Evolutionary conservation across 2,797 vertebrate species (phyloP).

Genomic region (Geotrypetes seraphini): DNA sequence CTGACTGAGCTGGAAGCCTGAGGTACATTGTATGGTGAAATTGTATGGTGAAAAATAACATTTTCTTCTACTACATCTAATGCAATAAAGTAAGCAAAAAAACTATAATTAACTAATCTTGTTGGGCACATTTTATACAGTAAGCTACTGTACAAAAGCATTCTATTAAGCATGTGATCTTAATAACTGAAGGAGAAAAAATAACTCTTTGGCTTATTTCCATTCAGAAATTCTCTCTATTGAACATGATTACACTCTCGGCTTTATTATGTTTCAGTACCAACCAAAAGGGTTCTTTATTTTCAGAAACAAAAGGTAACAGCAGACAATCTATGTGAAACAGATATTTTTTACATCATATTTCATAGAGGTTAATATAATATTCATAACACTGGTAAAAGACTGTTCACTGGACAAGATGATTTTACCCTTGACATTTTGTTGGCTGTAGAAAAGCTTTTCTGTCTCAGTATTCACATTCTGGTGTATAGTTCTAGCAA

Average conservation of each 20-base stretch:
- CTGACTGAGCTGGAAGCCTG: no score
- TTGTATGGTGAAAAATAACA: no score
- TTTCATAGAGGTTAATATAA: conserved; percentile 38
- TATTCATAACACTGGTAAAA: conserved; percentile 42
- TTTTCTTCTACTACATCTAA: no score
- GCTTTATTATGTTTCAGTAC: no score
- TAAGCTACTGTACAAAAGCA: not conserved
- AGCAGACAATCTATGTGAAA: not conserved
- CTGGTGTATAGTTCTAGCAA: conserved; percentile 60
- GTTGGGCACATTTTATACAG: no score
- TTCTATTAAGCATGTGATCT: not conserved
- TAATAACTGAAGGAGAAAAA: not conserved
- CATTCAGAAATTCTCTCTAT: not conserved
- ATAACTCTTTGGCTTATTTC: not conserved
- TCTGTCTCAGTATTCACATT: conserved; percentile 59
- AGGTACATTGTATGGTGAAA: no score
- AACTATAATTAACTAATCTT: no score
- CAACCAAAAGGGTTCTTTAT: not conserved
- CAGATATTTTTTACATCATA: conserved; percentile 23
- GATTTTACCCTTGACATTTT: conserved; percentile 56
- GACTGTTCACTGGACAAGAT: conserved; percentile 43
- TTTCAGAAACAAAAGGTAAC: conserved; percentile 25
- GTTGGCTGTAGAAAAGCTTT: conserved; percentile 51
- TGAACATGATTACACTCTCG: no score
- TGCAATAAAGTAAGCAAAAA: no score